Conservation (phyloP, 92 coral and sea anemone genomes). For the Epizoanthus stellaris region DNA sequence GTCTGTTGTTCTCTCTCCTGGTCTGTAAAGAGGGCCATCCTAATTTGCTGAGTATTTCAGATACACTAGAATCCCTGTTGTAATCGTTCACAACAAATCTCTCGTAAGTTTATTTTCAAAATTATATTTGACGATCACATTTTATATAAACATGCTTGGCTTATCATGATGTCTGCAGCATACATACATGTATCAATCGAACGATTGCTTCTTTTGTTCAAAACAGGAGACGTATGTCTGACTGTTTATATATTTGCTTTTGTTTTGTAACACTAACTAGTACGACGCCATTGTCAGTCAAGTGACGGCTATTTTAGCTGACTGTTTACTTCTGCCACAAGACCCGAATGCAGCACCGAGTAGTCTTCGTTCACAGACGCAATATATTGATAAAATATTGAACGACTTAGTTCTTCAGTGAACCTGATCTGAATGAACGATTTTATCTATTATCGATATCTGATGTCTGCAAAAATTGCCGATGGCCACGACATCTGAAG, state of each 20-base stretch:
- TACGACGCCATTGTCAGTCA: not conserved
- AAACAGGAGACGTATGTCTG: constrained; percentile 15
- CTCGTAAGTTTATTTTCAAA: too few species aligned
- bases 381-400: not conserved
- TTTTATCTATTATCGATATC: constrained; percentile 23
- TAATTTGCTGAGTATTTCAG: too few species aligned
- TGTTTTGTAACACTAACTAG: not conserved
- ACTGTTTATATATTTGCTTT: constrained; percentile 12
- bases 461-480: constrained; percentile 28
- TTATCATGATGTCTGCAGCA: too few species aligned
- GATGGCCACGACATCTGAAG: constrained; percentile 8
- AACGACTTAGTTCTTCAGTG: not conserved
- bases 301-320: not conserved
- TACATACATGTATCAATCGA: too few species aligned
- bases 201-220: not conserved
- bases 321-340: constrained; percentile 6
- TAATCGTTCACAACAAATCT: too few species aligned
- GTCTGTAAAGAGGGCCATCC: too few species aligned
- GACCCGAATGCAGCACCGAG: not conserved
- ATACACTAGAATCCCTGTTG: too few species aligned
- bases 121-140: too few species aligned
- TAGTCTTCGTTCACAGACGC: not conserved
- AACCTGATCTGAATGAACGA: not conserved
- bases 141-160: too few species aligned
- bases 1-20: too few species aligned